Evolutionary conservation across 2,797 vertebrate species (phyloP), one percentile per base, ranked within the genome.

Genomic region (Cynodonichthys magdalenae): DNA sequence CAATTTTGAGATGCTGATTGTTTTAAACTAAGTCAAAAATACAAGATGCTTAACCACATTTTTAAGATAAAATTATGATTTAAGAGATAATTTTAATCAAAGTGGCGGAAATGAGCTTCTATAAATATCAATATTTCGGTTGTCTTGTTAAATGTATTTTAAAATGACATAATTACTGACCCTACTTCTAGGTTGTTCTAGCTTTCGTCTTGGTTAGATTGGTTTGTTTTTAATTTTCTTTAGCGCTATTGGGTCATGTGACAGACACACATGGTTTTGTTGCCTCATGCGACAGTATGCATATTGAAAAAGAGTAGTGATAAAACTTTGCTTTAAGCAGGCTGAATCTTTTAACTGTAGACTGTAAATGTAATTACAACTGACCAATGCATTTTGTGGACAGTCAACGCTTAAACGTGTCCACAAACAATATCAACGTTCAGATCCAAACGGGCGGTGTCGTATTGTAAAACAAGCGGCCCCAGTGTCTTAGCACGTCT

Each of bases 401-500:
- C 17, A 54, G 8, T 17, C 53, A 56, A 71, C 5, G 6, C 19
- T 0, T 12, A 11, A 18, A 63, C 48, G 4, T 24, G 49, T 48
- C 29, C 19, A 15, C 36, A 9, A 24, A 53, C 28, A 59, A 18
- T 18, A 2, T 1, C 12, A 41, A 8, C 20, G n/a, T 15, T 15
- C 12, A 0, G 3, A 1, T 6, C 1, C 24, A 1, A 19, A 0
- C 75, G 74, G 84, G 73, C 63, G 75, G 69, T 36, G 59, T 83
- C 29, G 75, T 63, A 28, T 9, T 0, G 0, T 36, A 31, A 87
- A 91, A 85, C 84, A 74, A 88, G 79, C 89, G 20, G 1, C 64
- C 36, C 0, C 20, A 0, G 19, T 71, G 67, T 63, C 57, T 74
- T 29, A 54, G 66, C 55, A 63, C 58, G 57, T 59, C 74, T n/a